Conservation (phyloP, 2,113 vertebrate species). For the Columba janthina region DNA sequence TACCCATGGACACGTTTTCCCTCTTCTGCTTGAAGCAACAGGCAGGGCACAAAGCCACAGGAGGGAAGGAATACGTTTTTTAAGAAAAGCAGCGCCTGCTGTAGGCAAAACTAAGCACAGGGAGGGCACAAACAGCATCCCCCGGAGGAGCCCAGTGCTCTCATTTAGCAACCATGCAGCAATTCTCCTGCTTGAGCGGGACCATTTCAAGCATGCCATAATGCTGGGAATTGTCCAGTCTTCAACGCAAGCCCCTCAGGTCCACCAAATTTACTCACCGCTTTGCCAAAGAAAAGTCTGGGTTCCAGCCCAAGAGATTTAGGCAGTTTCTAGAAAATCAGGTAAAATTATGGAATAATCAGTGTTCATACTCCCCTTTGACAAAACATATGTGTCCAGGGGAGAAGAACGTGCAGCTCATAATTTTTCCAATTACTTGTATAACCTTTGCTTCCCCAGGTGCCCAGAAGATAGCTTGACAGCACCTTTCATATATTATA, state of each 20-base stretch:
- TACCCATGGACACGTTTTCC: not conserved
- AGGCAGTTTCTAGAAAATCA: not conserved
- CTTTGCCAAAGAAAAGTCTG: not conserved
- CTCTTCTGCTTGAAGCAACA: not conserved
- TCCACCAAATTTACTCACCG: not conserved
- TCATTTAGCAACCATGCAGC: not conserved
- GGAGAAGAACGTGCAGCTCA: not conserved
- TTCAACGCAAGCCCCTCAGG: not conserved
- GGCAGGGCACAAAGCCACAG: not conserved
- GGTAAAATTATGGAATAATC: not conserved
- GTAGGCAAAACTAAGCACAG: not conserved
- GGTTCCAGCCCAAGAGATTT: not conserved
- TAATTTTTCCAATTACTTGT: not conserved
- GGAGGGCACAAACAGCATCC: not conserved
- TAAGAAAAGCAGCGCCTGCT: not conserved
- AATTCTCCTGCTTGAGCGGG: not conserved
- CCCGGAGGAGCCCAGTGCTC: not conserved
- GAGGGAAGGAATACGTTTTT: not conserved
- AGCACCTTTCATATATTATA: conserved; percentile 3
- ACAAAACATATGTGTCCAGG: not conserved
- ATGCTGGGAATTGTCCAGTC: not conserved
- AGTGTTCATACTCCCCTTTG: not conserved
- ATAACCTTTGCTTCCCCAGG: not conserved
- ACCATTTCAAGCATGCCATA: not conserved
- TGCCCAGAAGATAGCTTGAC: not conserved